Conservation (phyloP, 35 echinoderm and acorn worm genomes). For the Lytechinus variegatus region DNA sequence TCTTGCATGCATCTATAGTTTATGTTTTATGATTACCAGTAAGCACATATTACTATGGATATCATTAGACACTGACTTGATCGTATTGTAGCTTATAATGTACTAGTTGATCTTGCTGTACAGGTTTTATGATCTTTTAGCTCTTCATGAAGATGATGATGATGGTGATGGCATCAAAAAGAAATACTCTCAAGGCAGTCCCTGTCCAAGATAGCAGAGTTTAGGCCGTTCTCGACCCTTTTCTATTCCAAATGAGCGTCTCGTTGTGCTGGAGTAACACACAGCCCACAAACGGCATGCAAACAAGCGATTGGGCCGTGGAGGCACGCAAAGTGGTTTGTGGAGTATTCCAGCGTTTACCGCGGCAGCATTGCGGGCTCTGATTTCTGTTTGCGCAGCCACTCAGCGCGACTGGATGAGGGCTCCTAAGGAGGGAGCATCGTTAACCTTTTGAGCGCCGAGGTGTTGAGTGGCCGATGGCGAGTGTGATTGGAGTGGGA, state of each 20-base stretch:
- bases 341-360: conserved; percentile 28
- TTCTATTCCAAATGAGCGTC: background rate
- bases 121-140: background rate
- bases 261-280: background rate
- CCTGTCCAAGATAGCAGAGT: background rate
- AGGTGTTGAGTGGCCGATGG: background rate
- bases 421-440: background rate
- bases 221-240: background rate
- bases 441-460: background rate
- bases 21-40: too few relatives aligned
- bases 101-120: background rate
- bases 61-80: background rate
- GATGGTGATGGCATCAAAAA: background rate
- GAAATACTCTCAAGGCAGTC: background rate
- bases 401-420: conserved; percentile 13
- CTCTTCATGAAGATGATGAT: background rate
- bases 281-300: conserved; percentile 11
- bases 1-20: too few relatives aligned
- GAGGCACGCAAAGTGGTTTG: conserved; percentile 42
- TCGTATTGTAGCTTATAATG: background rate
- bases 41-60: too few relatives aligned
- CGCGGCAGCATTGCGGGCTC: background rate
- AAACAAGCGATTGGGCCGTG: background rate
- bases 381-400: conserved; percentile 37
- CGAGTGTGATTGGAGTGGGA: background rate